Evolutionary conservation across 2,113 vertebrate species (phyloP), one percentile per base, ranked within the genome.

Genomic region (Catharus minimus): DNA sequence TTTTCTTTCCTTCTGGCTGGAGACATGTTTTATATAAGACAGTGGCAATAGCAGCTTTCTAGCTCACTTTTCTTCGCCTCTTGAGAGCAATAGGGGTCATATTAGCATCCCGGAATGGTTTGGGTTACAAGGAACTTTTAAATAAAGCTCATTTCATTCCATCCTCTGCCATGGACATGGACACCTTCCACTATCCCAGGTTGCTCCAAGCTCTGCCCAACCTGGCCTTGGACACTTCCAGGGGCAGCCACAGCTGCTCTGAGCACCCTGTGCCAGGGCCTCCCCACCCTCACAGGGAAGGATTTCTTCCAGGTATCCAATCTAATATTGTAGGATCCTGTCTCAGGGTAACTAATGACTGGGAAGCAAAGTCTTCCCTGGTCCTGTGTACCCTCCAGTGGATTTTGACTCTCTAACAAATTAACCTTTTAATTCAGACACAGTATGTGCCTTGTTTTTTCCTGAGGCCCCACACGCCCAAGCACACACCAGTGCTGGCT

Each of bases 191-290:
- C 20, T 5, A 0, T 5, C 13, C 33, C 86, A 67, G 20, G 61
- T 0, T 55, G 69, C 33, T 75, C 53, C 55, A 36, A 68, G 17
- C 39, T 39, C 33, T 0, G 0, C 27, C 46, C 39, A 60, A 0
- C 12, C 21, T 20, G 47, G 33, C 33, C 30, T 36, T 57, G 44
- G 52, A 1, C 50, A 43, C 26, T 72, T 0, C 24, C 68, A 68
- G 46, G 28, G 46, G n/a, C 60, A 81, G 76, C 9, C 46, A 26
- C 39, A 74, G 85, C 46, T 67, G 0, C 68, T 52, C 60, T 58
- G 52, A 38, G 23, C 15, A 73, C 2, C 57, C 68, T 74, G 69
- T 55, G 69, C 86, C 77, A 75, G 62, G 26, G 7, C 33, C 61
- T 55, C 1, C 0, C 14, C 55, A 41, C 24, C 18, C 55, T 55